phyloP scores from a whole-genome alignment of 2,797 vertebrate species.

The Peromyscus aztecus region DNA sequence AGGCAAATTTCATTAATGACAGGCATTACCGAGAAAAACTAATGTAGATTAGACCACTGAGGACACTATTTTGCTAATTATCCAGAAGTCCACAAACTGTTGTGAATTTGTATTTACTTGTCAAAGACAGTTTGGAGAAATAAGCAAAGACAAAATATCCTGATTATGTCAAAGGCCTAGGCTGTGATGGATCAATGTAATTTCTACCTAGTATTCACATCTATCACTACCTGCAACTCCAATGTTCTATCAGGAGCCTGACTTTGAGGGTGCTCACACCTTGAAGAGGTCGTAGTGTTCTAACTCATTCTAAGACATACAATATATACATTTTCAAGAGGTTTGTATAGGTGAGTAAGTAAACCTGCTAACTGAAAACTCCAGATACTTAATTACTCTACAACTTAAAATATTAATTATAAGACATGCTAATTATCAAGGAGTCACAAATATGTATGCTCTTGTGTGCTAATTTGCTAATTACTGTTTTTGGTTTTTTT shows the following conservation, averaged over 20 bases:
- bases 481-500: not conserved
- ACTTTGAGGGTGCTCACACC: not conserved
- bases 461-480: not conserved
- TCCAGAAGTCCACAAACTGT: not conserved
- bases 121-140: constrained; percentile 37
- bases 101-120: constrained; percentile 48
- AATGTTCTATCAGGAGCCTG: not conserved
- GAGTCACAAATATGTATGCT: not conserved
- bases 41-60: not conserved
- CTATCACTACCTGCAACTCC: not conserved
- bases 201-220: not conserved
- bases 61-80: constrained; percentile 2
- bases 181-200: not conserved
- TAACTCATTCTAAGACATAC: not conserved
- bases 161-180: not conserved
- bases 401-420: not conserved
- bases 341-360: not conserved
- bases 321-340: not conserved
- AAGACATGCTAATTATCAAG: not conserved
- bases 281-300: not conserved
- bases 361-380: not conserved
- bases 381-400: not conserved
- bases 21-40: not conserved
- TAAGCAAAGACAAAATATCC: not conserved
- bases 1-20: constrained; percentile 46